Evolutionary conservation across 64 coral and sea anemone species (phyloP).

Genomic region (Montipora sp.): DNA sequence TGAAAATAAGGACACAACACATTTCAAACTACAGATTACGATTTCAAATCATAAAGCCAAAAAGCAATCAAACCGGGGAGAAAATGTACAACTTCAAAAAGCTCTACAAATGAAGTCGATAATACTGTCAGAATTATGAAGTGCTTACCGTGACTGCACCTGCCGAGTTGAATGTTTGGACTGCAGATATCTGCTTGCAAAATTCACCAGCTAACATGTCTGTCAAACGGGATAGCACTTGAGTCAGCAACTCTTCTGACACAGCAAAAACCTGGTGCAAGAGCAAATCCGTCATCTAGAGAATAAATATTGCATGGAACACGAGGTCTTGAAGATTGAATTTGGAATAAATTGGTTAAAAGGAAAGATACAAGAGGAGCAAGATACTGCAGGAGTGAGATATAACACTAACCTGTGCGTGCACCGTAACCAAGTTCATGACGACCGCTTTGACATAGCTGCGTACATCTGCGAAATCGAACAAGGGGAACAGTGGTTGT

Average conservation of each 20-base stretch:
- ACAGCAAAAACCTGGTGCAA: constrained; percentile 83
- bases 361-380: background rate
- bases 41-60: too few species aligned
- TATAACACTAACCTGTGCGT: constrained; percentile 76
- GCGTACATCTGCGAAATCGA: constrained; percentile 76
- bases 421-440: constrained; percentile 90
- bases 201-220: constrained; percentile 86
- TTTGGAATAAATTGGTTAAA: background rate
- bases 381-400: background rate
- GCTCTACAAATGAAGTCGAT: background rate
- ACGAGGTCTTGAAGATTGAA: too few species aligned
- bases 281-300: background rate
- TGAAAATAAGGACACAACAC: too few species aligned
- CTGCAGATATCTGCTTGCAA: constrained; percentile 68
- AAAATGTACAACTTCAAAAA: too few species aligned
- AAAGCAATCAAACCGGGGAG: too few species aligned
- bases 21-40: too few species aligned
- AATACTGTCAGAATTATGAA: background rate
- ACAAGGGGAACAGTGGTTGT: background rate
- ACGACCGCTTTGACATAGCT: constrained; percentile 93
- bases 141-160: constrained; percentile 85
- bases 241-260: constrained; percentile 69
- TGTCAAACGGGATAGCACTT: constrained; percentile 85
- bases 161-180: constrained; percentile 83
- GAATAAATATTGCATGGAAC: background rate